Conservation (phyloP, 2,888 invertebrate species). For the Stenodera caucasica region DNA sequence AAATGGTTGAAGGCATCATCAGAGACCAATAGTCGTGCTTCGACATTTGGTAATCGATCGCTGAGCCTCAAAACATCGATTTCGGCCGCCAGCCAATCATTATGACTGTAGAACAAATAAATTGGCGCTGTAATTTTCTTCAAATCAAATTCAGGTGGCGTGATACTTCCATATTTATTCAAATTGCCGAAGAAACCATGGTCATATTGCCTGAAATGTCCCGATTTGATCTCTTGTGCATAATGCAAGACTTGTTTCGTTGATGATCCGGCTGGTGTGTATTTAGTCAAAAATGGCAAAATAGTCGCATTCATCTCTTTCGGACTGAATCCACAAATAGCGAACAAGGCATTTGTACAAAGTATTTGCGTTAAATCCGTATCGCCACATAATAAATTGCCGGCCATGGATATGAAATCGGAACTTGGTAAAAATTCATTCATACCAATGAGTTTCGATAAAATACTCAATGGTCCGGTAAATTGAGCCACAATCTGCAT, state of each 20-base stretch:
- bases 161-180: slow-evolving; percentile 2
- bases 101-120: slow-evolving; percentile 54
- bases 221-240: slow-evolving; percentile 64
- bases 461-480: slow-evolving; percentile 31
- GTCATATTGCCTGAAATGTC: slow-evolving; percentile 61
- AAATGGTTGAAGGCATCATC: slow-evolving; percentile 60
- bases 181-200: slow-evolving; percentile 50
- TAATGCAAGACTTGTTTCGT: slow-evolving; percentile 73
- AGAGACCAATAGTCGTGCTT: slow-evolving; percentile 59
- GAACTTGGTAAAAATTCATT: slow-evolving; percentile 68
- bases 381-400: slow-evolving; percentile 34
- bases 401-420: slow-evolving; percentile 52
- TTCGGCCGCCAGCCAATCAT: slow-evolving; percentile 57
- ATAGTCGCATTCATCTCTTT: slow-evolving; percentile 46
- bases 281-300: slow-evolving; percentile 36
- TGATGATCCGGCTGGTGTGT: slow-evolving; percentile 54
- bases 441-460: slow-evolving; percentile 51
- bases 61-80: slow-evolving; percentile 56
- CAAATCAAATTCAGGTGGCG: slow-evolving; percentile 35
- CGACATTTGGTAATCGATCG: slow-evolving; percentile 51
- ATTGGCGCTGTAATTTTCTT: slow-evolving; percentile 51
- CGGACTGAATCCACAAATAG: slow-evolving; percentile 47
- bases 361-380: slow-evolving; percentile 30
- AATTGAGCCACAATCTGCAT: slow-evolving; percentile 39
- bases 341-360: slow-evolving; percentile 49